A percentile compares a stretch with the other conserved stretches of the same genome.
These are phyloP conservation scores for Hippocampus mohnikei DNA, from an alignment of 2,113 vertebrate genomes.

Conservation along the genomic window DNA sequence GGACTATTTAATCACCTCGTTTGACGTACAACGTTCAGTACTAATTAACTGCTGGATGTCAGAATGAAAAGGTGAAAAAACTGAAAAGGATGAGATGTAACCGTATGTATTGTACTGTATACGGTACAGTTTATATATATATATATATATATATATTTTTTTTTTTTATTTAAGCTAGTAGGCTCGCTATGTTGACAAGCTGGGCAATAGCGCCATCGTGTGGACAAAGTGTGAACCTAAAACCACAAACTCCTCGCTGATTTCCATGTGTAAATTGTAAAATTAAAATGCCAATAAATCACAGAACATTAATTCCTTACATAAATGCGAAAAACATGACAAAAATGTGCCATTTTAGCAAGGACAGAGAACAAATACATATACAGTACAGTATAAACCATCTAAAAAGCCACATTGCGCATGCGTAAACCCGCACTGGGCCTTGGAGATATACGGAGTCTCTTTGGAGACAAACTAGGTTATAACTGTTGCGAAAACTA, in stretches of 20 bases:
- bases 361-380: no score
- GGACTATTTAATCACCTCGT: neutral
- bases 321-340: neutral
- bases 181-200: neutral
- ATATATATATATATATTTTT: no score
- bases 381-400: neutral
- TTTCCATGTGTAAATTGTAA: no score
- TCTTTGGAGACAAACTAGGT: neutral
- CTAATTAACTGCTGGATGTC: neutral
- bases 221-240: constrained; percentile 7
- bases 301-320: neutral
- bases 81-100: neutral
- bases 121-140: no score
- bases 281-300: neutral
- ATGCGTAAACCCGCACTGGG: neutral
- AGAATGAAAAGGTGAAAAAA: neutral
- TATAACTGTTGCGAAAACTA: constrained; percentile 58
- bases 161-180: neutral
- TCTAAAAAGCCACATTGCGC: neutral
- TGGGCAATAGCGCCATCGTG: constrained; percentile 28
- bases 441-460: neutral
- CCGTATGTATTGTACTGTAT: neutral
- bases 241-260: neutral
- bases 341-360: no score
- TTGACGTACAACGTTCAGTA: neutral